Evolutionary conservation across 2,113 vertebrate genomes (phyloP), one percentile per base, ranked within the genome.

Genomic region (Stercorarius parasiticus): DNA sequence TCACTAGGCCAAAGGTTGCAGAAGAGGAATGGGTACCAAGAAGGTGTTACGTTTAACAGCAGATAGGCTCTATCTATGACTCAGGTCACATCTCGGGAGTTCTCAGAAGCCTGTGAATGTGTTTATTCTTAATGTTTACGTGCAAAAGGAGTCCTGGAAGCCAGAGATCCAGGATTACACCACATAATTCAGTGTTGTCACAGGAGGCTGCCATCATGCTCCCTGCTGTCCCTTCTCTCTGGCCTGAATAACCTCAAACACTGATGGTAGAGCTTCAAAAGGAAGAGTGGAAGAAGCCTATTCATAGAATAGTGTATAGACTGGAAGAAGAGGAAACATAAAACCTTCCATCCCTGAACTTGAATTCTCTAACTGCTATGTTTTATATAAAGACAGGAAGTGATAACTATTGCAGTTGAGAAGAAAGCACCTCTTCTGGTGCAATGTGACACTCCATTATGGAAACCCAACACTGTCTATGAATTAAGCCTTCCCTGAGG

Each of bases 121-220:
- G 29, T 91, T 96, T 82, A 87, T 91, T 95, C 84, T 97, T 85
- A 49, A 70, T 62, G 45, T 93, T 3, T 71, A 81, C 88, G 66
- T 93, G 84, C 77, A 65, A 49, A 87, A 93, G 85, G 45, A 94
- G 62, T 72, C 49, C 53, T 86, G 66, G 74, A 90, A 91, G 62
- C 61, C 78, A 80, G 82, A 96, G 83, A 88, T 85, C 78, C 74
- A 77, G 74, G 40, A 80, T 73, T 90, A 77, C 76, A 66, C 70
- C 66, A 58, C 45, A 22, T 82, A 82, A 93, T 72, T 89, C 73
- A 32, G 0, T 82, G 45, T 90, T 88, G 84, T 88, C 42, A 36
- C 14, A 40, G 55, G 55, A 92, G 52, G 61, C 73, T 65, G 15
- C 52, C 65, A 78, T 65, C 25, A 13, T 69, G 36, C 23, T 72